Conservation (phyloP, 2,888 invertebrate genomes). For the Sminthurinus aureus region DNA sequence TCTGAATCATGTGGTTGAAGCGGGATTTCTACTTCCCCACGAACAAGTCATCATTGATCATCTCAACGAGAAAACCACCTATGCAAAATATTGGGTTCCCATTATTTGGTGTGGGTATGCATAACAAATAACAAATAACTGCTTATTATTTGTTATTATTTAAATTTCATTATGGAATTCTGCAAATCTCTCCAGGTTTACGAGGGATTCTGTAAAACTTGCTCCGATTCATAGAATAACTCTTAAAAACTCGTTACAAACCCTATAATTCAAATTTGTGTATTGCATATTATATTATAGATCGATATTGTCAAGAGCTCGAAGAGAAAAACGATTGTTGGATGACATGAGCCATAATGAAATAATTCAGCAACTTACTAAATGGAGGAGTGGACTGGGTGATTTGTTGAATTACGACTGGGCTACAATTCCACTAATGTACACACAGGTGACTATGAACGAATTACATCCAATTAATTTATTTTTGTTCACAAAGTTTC, state of each 20-base stretch:
- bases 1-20: slow-evolving; percentile 81
- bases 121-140: not conserved
- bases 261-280: too few relatives aligned
- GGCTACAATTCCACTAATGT: slow-evolving; percentile 63
- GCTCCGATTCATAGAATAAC: too few relatives aligned
- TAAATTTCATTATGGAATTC: not conserved
- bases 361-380: slow-evolving; percentile 29
- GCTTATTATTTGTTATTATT: not conserved
- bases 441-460: slow-evolving; percentile 62
- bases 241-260: too few relatives aligned
- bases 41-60: slow-evolving; percentile 80
- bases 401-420: slow-evolving; percentile 62
- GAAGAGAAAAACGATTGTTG: slow-evolving; percentile 26
- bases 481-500: too few relatives aligned
- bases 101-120: not conserved
- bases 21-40: slow-evolving; percentile 80
- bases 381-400: slow-evolving; percentile 29
- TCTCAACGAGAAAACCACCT: slow-evolving; percentile 78
- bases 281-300: not conserved
- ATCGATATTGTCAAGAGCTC: slow-evolving; percentile 20
- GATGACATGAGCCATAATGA: slow-evolving; percentile 38
- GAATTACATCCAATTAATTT: too few relatives aligned
- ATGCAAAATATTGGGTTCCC: slow-evolving; percentile 72
- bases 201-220: too few relatives aligned
- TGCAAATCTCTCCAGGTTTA: too few relatives aligned